Evolutionary conservation across 2,888 invertebrate species (phyloP).

Genomic region (Junonia oenone): DNA sequence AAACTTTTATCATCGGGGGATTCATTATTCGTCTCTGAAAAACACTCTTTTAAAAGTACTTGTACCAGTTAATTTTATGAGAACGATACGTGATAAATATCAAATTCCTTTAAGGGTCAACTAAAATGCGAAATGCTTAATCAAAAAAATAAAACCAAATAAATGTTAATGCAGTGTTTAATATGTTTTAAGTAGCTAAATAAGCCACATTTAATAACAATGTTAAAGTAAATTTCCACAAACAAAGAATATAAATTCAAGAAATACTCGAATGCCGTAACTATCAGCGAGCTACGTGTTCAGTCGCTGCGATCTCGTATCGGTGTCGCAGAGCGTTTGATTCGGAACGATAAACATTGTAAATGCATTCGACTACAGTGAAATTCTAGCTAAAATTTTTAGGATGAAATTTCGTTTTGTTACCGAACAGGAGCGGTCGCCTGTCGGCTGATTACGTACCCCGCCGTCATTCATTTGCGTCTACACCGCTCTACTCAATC

Average conservation of each 20-base stretch:
- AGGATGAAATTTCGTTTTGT: slow-evolving; percentile 57
- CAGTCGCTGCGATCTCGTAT: slow-evolving; percentile 7
- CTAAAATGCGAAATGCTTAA: not conserved
- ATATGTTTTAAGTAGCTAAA: no score
- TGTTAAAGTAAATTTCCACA: not conserved
- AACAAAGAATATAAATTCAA: not conserved
- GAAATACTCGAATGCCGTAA: not conserved
- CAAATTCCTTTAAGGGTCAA: not conserved
- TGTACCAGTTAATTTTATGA: not conserved
- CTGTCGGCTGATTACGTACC: slow-evolving; percentile 63
- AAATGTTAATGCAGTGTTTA: no score
- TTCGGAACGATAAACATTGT: slow-evolving; percentile 14
- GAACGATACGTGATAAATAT: slow-evolving; percentile 8
- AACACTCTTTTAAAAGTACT: slow-evolving; percentile 3
- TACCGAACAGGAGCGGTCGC: slow-evolving; percentile 57
- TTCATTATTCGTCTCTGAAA: slow-evolving; percentile 18
- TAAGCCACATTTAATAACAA: no score
- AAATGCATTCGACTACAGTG: slow-evolving; percentile 8
- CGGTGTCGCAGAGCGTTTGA: slow-evolving; percentile 9
- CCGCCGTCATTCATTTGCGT: slow-evolving; percentile 70
- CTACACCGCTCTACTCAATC: slow-evolving; percentile 70
- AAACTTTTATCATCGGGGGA: slow-evolving; percentile 56
- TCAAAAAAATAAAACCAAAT: not conserved
- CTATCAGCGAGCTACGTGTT: not conserved
- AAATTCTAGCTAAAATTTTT: slow-evolving; percentile 17